Conservation (phyloP, 2,888 invertebrate species). For the Julus scanicus region DNA sequence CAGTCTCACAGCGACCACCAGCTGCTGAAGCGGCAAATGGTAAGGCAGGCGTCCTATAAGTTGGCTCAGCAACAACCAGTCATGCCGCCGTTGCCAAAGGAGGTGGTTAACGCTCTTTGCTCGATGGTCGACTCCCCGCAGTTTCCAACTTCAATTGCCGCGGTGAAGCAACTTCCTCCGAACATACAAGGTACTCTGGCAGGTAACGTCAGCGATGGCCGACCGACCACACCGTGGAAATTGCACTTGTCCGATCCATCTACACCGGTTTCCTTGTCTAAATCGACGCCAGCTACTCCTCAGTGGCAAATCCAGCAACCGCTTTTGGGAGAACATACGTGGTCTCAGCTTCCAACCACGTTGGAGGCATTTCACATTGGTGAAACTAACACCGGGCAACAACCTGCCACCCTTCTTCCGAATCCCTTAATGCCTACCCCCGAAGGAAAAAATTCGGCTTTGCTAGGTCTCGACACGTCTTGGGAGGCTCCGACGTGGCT, state of each 20-base stretch:
- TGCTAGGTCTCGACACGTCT: neutral
- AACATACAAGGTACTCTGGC: neutral
- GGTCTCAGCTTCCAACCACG: conserved; percentile 74
- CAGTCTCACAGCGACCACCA: conserved; percentile 61
- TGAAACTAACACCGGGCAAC: conserved; percentile 15
- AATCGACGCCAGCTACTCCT: conserved; percentile 4
- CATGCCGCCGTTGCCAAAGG: conserved; percentile 76
- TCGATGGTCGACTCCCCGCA: neutral
- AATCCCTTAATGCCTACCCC: neutral
- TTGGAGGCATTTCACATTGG: conserved; percentile 71
- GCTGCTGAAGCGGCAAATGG: conserved; percentile 73
- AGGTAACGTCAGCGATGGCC: neutral
- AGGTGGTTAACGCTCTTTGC: conserved; percentile 41
- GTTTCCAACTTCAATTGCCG: neutral
- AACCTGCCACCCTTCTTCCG: neutral
- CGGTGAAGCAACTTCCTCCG: neutral
- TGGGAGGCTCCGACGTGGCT: neutral
- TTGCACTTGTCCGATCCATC: conserved; percentile 5
- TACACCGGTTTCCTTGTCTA: neutral
- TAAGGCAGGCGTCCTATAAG: conserved; percentile 88
- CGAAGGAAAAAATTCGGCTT: neutral
- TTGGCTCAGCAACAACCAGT: conserved; percentile 87
- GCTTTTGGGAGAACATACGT: conserved; percentile 62
- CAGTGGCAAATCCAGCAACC: conserved; percentile 41
- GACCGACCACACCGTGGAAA: conserved; percentile 54